A percentile compares a stretch with the other conserved stretches of the same genome.
Conservation (phyloP, 2,113 vertebrate genomes). For the Pelvicachromis taeniatus region DNA sequence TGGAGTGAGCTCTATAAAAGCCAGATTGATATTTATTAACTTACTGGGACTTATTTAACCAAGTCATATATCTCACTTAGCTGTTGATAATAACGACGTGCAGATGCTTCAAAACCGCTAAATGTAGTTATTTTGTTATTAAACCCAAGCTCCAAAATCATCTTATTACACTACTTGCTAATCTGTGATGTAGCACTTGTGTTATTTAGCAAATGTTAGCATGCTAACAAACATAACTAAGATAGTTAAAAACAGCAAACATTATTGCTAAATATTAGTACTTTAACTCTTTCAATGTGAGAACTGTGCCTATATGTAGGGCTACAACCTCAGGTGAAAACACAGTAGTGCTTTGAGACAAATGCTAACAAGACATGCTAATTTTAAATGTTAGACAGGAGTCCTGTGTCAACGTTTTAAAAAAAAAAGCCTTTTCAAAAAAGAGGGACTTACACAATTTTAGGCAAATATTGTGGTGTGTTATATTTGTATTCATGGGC, state of each 20-base stretch:
- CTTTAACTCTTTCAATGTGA: not conserved
- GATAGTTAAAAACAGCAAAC: too few relatives aligned
- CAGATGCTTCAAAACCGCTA: not conserved
- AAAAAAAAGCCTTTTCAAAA: not conserved
- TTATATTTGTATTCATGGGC: not conserved
- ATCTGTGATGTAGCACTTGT: not conserved
- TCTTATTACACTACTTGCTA: not conserved
- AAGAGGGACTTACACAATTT: not conserved
- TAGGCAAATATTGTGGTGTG: not conserved
- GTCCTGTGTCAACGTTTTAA: not conserved
- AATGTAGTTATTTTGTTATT: rapidly evolving
- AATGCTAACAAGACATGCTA: not conserved
- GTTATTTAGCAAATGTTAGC: not conserved
- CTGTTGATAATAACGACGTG: not conserved
- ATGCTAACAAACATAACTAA: not conserved
- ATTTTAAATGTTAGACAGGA: not conserved
- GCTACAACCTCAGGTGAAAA: not conserved
- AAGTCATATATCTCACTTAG: not conserved
- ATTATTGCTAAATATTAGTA: not conserved
- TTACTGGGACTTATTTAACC: not conserved
- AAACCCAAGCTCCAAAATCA: not conserved
- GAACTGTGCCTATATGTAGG: not conserved
- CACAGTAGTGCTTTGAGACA: not conserved
- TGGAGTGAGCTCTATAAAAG: not conserved
- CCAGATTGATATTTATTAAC: not conserved